Percentiles rank a stretch among this genome's conserved stretches.
These are phyloP conservation scores for Pedionomus torquatus DNA, from an alignment of 2,113 vertebrate genomes.

Conservation along the genomic window DNA sequence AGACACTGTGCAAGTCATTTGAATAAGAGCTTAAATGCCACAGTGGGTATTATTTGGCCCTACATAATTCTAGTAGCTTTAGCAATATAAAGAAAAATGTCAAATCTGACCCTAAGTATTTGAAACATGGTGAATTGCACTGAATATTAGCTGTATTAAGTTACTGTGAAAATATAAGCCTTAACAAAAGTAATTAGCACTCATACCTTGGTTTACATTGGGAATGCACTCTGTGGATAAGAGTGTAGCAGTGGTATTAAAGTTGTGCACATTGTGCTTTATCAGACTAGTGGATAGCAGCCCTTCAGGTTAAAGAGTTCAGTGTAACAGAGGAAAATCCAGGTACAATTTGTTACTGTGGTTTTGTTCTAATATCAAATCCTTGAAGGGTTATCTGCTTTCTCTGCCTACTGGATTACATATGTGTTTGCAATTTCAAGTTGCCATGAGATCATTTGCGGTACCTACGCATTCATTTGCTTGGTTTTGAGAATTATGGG, in stretches of 20 bases:
- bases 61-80: background rate
- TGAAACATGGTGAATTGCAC: background rate
- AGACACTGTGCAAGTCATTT: background rate
- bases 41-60: background rate
- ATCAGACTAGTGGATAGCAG: background rate
- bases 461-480: background rate
- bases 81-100: background rate
- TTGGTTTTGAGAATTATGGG: background rate
- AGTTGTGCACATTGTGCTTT: background rate
- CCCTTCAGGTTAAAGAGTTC: constrained; percentile 18
- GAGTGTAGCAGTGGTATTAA: background rate
- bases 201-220: background rate
- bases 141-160: background rate
- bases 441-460: background rate
- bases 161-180: background rate
- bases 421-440: background rate
- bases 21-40: background rate
- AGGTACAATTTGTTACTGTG: background rate
- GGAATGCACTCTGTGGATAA: constrained; percentile 1
- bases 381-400: background rate
- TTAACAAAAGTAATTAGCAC: constrained; percentile 36
- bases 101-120: background rate
- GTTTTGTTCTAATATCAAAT: background rate
- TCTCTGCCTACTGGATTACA: background rate
- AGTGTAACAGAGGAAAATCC: background rate